Conservation (phyloP, 2,113 vertebrate genomes). For the Cranoglanis bouderius region DNA sequence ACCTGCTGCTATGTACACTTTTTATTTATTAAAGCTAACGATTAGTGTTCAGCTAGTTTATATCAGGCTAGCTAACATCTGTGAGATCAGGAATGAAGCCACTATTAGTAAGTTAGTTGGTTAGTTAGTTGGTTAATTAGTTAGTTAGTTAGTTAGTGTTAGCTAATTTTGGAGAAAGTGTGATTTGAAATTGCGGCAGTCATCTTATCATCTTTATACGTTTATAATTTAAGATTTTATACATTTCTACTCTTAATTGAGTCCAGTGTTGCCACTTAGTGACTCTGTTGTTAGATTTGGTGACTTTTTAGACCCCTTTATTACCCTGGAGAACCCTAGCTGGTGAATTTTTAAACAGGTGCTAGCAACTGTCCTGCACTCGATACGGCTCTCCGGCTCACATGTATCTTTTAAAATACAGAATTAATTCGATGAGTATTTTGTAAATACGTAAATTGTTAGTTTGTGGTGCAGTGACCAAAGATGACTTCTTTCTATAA, state of each 20-base stretch:
- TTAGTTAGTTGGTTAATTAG: too few species aligned
- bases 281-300: too few species aligned
- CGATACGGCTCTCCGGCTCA: not conserved
- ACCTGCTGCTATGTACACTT: not conserved
- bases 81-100: not conserved
- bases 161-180: not conserved
- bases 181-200: too few species aligned
- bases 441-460: not conserved
- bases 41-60: not conserved
- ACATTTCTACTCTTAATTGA: not conserved
- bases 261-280: too few species aligned
- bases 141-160: not conserved
- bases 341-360: not conserved
- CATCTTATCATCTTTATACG: too few species aligned
- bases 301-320: not conserved
- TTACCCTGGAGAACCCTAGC: not conserved
- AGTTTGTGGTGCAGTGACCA: not conserved
- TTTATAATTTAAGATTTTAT: not conserved
- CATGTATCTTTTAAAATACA: not conserved
- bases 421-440: not conserved
- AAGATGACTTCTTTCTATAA: not conserved
- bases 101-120: too few species aligned
- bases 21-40: not conserved
- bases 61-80: too few species aligned
- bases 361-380: not conserved